Percentiles rank a stretch among this genome's conserved stretches.
Conservation (phyloP, 1,140 invertebrate species). For the Oncopeltus fasciatus region DNA sequence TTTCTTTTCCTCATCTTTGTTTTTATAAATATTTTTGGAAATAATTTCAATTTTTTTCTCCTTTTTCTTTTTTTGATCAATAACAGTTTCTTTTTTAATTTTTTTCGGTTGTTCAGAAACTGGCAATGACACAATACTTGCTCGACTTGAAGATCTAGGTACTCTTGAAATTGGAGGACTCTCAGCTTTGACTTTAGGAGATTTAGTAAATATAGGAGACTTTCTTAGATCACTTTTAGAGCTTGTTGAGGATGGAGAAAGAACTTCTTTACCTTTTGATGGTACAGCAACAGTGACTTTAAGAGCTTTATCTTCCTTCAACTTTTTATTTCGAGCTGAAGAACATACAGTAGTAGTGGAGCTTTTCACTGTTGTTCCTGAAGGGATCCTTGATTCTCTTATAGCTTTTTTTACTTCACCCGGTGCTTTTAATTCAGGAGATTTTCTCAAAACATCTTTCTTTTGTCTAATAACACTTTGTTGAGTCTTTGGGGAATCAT, state of each 20-base stretch:
- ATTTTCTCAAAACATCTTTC: constrained; percentile 28
- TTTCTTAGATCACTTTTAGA: constrained; percentile 16
- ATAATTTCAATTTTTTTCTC: constrained; percentile 21
- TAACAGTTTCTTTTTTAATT: constrained; percentile 6
- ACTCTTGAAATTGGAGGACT: not conserved
- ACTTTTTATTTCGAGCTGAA: constrained; percentile 27
- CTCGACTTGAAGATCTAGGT: constrained; percentile 9
- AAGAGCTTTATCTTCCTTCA: constrained; percentile 32
- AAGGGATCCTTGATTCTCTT: constrained; percentile 28
- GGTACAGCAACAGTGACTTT: constrained; percentile 34
- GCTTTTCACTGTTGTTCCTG: constrained; percentile 31
- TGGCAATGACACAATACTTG: not conserved
- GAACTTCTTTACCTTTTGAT: constrained; percentile 33
- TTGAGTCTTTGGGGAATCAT: not conserved
- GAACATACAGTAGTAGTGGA: constrained; percentile 29
- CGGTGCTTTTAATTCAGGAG: constrained; percentile 40
- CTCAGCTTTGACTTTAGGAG: not conserved
- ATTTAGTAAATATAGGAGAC: not conserved
- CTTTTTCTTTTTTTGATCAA: constrained; percentile 20
- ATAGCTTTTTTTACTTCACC: constrained; percentile 42
- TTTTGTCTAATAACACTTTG: not conserved
- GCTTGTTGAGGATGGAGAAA: constrained; percentile 25
- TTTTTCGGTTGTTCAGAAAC: constrained; percentile 14
- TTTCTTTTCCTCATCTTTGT: constrained; percentile 25
- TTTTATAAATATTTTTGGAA: constrained; percentile 25